Evolutionary conservation across 2,797 vertebrate species (phyloP).

Genomic region (Characodon lateralis): DNA sequence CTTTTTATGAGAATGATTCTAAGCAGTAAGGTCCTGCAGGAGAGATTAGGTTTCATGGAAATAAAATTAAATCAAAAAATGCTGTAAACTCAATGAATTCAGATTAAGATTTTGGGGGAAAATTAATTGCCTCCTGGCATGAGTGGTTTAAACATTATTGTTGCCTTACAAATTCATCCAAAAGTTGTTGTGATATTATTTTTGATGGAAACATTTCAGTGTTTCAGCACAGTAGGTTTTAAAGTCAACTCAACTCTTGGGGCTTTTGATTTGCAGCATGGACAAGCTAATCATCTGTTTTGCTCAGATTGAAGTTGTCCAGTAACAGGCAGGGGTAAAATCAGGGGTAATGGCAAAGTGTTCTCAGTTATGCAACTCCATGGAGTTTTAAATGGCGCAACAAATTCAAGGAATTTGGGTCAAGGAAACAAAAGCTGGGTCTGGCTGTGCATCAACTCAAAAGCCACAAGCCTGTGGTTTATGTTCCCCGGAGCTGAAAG

Average conservation of each 20-base stretch:
- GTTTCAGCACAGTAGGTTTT: conserved; percentile 7
- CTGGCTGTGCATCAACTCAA: conserved; percentile 41
- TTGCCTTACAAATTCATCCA: conserved; percentile 23
- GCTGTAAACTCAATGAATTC: conserved; percentile 51
- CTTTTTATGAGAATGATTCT: conserved; percentile 33
- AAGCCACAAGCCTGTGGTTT: conserved; percentile 67
- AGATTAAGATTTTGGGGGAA: conserved; percentile 30
- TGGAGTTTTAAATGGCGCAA: conserved; percentile 63
- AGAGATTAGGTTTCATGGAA: conserved; percentile 11
- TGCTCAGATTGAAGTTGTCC: conserved; percentile 36
- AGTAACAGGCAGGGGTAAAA: conserved; percentile 27
- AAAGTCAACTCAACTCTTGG: conserved; percentile 1
- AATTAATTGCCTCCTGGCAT: conserved; percentile 33
- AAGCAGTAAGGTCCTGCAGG: conserved; percentile 17
- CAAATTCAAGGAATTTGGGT: conserved; percentile 79
- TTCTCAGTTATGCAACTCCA: conserved; percentile 68
- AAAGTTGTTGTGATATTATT: conserved; percentile 2
- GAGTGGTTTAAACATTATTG: conserved; percentile 30
- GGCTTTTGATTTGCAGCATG: conserved; percentile 7
- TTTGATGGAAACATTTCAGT: neutral
- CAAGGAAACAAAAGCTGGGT: conserved; percentile 75
- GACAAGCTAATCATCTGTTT: conserved; percentile 12
- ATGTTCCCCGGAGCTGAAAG: conserved; percentile 67
- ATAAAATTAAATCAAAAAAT: conserved; percentile 34
- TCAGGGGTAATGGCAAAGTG: conserved; percentile 31